Base-by-base conservation (phyloP, 2,888 invertebrate species). In the Pseudococcus jackbeardsleyi region DNA sequence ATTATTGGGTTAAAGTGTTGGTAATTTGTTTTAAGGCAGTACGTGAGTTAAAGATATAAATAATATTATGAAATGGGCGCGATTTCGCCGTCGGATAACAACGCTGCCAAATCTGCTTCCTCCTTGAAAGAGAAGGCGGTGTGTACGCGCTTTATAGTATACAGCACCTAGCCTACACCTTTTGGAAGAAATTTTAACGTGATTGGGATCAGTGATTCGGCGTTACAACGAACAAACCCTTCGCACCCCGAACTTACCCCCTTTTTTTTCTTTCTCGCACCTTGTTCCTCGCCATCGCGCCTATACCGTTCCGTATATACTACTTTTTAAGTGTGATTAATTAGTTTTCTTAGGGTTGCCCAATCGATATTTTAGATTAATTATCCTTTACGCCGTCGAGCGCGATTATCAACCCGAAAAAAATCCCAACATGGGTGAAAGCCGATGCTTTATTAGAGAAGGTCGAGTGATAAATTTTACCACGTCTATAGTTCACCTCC, bases 1-100 rank as follows among this genome's bases (percentile, higher is more conserved):
- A 87, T 87, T 87, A 87, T 87, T 87, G 79, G 87, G 87, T 87
- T 87, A 79, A 87, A 87, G 87, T 87, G 87, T 87, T 77, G 77
- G 87, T 87, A 87, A 87, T 87, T 87, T 87, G 87, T 87, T 87
- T 87, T 79, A 48, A 87, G 50, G 87, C 77, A 72, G 77, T 87
- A 87, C 87, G 87, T 87, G 87, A 87, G 87, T 72, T 77, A 79
- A 79, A 46, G 79, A 48, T 87, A 87, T 87, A 87, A 87, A 87
- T 87, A 87, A 77, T 87, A 77, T 86, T 46, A 48, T 46, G 48
- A 54, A 85, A 54, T 64, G 85, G 59, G 85, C 85, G 59, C 85
- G 59, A 59, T 85, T 59, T 85, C 59, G 85, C 85, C 85, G 85
- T 33, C 85, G 85, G 85, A 54, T 84, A 84, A 84, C 84, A 50